Base-by-base conservation (phyloP, 2,113 vertebrate species). In the Struthio camelus region DNA sequence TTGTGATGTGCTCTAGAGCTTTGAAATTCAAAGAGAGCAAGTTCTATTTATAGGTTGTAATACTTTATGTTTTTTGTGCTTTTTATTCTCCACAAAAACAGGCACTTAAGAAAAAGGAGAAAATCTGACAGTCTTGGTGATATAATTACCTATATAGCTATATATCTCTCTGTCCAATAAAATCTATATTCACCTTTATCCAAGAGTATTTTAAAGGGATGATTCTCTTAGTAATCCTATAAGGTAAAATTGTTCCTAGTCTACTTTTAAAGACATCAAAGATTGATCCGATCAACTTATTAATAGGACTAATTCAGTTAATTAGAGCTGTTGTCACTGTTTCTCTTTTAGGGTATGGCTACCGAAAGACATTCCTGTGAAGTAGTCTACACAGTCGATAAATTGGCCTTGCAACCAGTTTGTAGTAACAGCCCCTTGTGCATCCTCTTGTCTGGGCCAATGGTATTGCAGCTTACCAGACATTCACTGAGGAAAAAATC, bases 311-410 rank as follows among this genome's bases (percentile, higher is more conserved):
- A n/a, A n/a, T 89, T 78, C 3, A 53, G 36, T 70, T 90, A 72
- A 80, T 86, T 90, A 48, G 27, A 78, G 50, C 44, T 80, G 44
- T 58, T 95, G 72, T 18, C 40, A 88, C 11, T 51, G 27, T 90
- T 94, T 87, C 18, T 76, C 23, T 77, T 94, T 78, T 36, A 83
- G 85, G 56, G 20, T 18, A 59, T 59, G 30, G 20, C 54, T 88
- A 36, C 40, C 44, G 70, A 27, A 77, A 40, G 59, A 86, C 61
- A 36, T 34, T 75, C 34, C 18, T 18, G 22, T 62, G 72, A 88
- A 94, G 73, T 71, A 92, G 38, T 66, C 36, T 77, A 42, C 15
- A 17, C 73, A 27, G 13, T 23, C 89, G 65, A 82, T 87, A 87
- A 85, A 53, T 58, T 77, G 53, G 5, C 34, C 32, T 85, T 62